Evolutionary conservation across 1,140 invertebrate species (phyloP).

Genomic region (Saccostrea echinata): DNA sequence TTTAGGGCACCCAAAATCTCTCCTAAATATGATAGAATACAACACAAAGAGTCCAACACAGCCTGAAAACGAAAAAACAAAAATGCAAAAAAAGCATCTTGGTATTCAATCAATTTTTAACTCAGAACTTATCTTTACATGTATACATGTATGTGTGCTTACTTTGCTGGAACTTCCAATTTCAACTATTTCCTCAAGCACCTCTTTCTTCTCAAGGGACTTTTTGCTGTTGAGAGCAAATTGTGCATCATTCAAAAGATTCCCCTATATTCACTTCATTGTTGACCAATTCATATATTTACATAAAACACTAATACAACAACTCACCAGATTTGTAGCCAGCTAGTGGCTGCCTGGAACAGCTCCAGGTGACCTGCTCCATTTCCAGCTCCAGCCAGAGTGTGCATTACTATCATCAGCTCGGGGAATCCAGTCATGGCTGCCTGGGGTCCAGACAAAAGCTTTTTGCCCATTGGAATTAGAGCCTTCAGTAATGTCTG

Average conservation of each 20-base stretch:
- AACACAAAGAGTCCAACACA: constrained; percentile 89
- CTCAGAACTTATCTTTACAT: neutral
- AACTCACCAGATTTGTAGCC: constrained; percentile 84
- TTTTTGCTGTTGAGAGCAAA: constrained; percentile 80
- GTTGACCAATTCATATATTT: neutral
- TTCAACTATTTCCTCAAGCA: constrained; percentile 82
- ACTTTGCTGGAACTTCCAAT: constrained; percentile 82
- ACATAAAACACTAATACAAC: neutral
- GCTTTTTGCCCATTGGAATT: constrained; percentile 87
- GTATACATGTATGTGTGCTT: constrained; percentile 51
- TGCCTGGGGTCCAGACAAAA: constrained; percentile 83
- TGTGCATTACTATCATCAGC: constrained; percentile 89
- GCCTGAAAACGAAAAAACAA: constrained; percentile 71
- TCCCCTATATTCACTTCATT: too few species aligned
- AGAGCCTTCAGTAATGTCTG: constrained; percentile 88
- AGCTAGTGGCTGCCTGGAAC: constrained; percentile 89
- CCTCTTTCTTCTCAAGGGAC: constrained; percentile 83
- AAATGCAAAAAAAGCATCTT: neutral
- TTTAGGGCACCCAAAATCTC: constrained; percentile 85
- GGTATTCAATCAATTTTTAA: neutral
- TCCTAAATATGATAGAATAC: constrained; percentile 88
- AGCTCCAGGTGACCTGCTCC: constrained; percentile 88
- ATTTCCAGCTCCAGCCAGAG: constrained; percentile 89
- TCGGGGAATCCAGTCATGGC: constrained; percentile 89
- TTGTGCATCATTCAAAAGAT: neutral